Evolutionary conservation across 1,140 invertebrate species (phyloP), one percentile per base, ranked within the genome.

Genomic region (Bombus breviceps): DNA sequence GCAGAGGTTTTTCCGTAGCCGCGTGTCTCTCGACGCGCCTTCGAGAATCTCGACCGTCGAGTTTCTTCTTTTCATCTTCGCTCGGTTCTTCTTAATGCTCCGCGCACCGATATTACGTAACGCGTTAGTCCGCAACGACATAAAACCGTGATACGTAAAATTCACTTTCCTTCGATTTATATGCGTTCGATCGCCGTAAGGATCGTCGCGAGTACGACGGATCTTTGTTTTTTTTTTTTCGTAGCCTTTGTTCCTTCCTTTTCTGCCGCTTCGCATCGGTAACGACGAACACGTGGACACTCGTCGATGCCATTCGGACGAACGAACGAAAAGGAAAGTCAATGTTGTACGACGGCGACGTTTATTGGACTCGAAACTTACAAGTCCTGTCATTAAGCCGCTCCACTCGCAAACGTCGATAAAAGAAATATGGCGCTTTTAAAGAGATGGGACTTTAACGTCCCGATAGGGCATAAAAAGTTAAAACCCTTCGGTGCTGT

Each of bases 381-480:
- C 88, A 83, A 78, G 88, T 86, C 78, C 81, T 83, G 85, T 89
- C 88, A 86, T 86, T 89, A 83, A 89, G 74, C 74, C 80, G 85
- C 64, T 47, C 88, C 66, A 74, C 68, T 82, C 88, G 88, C 88
- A 75, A 89, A 89, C 62, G 88, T 86, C 88, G 88, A 89, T 89
- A 88, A 89, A 89, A 89, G 88, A 89, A 89, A 89, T 89, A 89
- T 66, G 66, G 68, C 80, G 88, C 72, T 82, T 83, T 86, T 89
- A 89, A 89, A 89, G 88, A 87, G 88, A 89, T 73, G 88, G 81
- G 84, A 86, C 88, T 89, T 89, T 89, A 89, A 89, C 88, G 88
- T 81, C 59, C 88, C 85, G 80, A 89, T 89, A 86, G 85, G 76
- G 59, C 77, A 83, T 89, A 89, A 89, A 89, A 86, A 89, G 88